phyloP scores from a whole-genome alignment of 2,797 vertebrate species.

The Halcyon badia region DNA sequence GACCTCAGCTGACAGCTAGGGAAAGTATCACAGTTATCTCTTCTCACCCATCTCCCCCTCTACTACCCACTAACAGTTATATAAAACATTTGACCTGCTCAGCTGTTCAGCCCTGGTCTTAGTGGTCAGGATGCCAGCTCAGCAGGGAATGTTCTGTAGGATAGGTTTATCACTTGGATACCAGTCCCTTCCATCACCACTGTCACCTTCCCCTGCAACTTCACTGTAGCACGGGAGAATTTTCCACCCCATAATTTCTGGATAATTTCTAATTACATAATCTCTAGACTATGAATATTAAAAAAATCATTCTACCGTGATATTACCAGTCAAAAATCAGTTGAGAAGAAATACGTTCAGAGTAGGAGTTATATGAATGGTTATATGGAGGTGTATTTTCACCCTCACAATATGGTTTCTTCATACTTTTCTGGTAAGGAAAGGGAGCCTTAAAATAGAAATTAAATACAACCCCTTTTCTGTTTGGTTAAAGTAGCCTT shows the following conservation, averaged over 20 bases:
- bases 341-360: neutral
- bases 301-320: neutral
- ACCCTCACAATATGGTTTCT: neutral
- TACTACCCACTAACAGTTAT: neutral
- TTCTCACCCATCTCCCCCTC: neutral
- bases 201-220: neutral
- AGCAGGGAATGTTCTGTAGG: neutral
- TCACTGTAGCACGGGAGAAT: neutral
- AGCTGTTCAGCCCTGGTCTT: neutral
- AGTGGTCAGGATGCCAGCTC: neutral
- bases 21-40: neutral
- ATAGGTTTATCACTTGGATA: neutral
- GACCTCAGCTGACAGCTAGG: neutral
- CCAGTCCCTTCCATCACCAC: neutral
- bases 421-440: neutral
- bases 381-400: neutral
- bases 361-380: neutral
- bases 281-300: neutral
- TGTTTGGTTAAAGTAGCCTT: slow-evolving; percentile 1
- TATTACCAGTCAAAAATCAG: neutral
- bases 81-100: neutral
- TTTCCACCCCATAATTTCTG: neutral
- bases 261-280: neutral
- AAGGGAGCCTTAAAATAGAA: slow-evolving; percentile 29
- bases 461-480: slow-evolving; percentile 3